Conservation (phyloP, 1,140 invertebrate species). For the Pseudomyrmex cubaensis region DNA sequence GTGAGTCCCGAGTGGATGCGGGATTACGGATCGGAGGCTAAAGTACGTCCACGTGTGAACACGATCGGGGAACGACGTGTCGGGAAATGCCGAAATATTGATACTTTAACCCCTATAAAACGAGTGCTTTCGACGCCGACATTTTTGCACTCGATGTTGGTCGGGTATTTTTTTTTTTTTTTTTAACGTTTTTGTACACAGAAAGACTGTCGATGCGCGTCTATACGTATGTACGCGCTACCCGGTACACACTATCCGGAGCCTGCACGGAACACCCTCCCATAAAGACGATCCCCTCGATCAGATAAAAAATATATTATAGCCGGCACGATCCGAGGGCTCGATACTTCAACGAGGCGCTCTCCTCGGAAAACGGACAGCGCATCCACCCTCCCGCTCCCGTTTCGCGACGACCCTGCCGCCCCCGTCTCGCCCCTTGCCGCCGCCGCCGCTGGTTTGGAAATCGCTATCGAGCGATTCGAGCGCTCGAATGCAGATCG, state of each 20-base stretch:
- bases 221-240: constrained; percentile 47
- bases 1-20: constrained; percentile 47
- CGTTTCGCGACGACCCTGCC: background rate
- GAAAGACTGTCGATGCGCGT: constrained; percentile 18
- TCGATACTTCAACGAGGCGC: constrained; percentile 81
- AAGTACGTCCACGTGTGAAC: constrained; percentile 41
- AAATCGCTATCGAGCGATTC: constrained; percentile 75
- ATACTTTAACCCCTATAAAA: constrained; percentile 22
- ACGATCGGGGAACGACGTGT: background rate
- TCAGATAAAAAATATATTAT: constrained; percentile 86
- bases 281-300: constrained; percentile 85
- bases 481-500: constrained; percentile 75
- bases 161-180: constrained; percentile 5
- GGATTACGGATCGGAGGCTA: constrained; percentile 41
- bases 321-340: constrained; percentile 84
- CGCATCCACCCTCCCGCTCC: constrained; percentile 53
- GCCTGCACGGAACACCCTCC: constrained; percentile 78
- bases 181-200: background rate
- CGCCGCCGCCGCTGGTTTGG: constrained; percentile 51
- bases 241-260: constrained; percentile 63
- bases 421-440: background rate
- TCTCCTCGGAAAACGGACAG: constrained; percentile 71
- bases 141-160: constrained; percentile 24
- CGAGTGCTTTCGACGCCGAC: constrained; percentile 13
- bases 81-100: constrained; percentile 21